Evolutionary conservation across 2,797 vertebrate genomes (phyloP), one percentile per base, ranked within the genome.

Genomic region (Uromys caudimaculatus): DNA sequence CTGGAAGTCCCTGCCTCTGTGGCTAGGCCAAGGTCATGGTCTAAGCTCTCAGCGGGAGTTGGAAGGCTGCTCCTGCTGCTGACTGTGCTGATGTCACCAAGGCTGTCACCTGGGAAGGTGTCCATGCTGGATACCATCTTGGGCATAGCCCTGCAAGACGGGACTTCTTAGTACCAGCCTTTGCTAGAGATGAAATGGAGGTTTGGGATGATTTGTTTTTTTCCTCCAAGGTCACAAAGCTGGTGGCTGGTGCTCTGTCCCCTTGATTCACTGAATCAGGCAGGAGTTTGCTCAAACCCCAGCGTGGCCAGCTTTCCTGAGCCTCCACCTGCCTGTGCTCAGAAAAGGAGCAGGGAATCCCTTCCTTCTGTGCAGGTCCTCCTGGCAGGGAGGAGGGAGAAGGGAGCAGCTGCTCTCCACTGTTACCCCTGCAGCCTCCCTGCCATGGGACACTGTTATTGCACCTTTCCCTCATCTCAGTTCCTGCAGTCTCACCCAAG

Each of bases 21-120:
- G 6, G 7, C 38, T 21, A 3, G 3, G 19, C 50, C 38, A 47
- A 0, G 54, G 1, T 9, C 23, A 1, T 5, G 3, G 47, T 32
- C 44, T 3, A 32, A 77, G n/a, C 23, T 41, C 62, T 29, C n/a
- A 0, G 0, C 17, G 0, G 7, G 4, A 1, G 2, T 12, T 1
- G 0, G 1, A 0, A 4, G 14, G 14, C 35, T 1, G 5, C 47
- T 12, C 44, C 5, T 8, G 0, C 4, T 1, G 4, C 5, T 12
- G 8, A 3, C 0, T 1, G 10, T 8, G 0, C 0, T 1, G 23
- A 1, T 11, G 23, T 14, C 29, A 19, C 12, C 0, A 29, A 10
- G 6, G 17, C 38, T 50, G 41, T 1, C 0, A n/a, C 3, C 23
- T 24, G 27, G 38, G 32, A 12, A 3, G 0, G 27, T 16, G 0